Evolutionary conservation across 2,888 invertebrate species (phyloP), one percentile per base, ranked within the genome.

Genomic region (Teleiodes luculella): DNA sequence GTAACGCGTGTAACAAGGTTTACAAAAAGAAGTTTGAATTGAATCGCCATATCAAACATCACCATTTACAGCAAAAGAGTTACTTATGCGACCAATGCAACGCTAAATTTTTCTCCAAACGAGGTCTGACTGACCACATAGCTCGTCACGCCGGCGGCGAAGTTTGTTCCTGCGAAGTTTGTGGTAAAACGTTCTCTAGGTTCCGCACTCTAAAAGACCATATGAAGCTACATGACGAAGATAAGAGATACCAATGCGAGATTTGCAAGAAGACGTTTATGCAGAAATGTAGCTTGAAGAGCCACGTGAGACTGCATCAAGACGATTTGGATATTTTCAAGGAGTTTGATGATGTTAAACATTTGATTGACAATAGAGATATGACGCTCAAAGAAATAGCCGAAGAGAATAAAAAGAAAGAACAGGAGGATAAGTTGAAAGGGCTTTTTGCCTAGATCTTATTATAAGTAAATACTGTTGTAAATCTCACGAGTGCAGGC

Each of bases 261-360:
- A 70, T 86, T 2, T 89, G 88, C 62, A 78, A 85, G 39, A 87
- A 87, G 64, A 77, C 79, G 0, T 89, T 89, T 52, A 78, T 82
- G 72, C 85, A 88, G 66, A 89, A 88, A 56, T 84, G 82, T 39
- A 85, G 86, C 31, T 61, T 90, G 61, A 87, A 87, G 60, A 82
- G 78, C 13, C 90, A 90, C 48, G 64, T 88, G 3, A 70, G 82
- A 0, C 50, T 88, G 36, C 89, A 89, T 53, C 89, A 89, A 35
- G 86, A 87, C 57, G 86, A 89, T 47, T 62, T 89, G 60, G 88
- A 87, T 18, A 89, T 89, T 24, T 89, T 89, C 60, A 89, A 89
- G 51, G 88, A 89, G 69, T 89, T 89, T 52, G 88, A 89, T 33
- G 88, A 89, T 52, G 88, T 89, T 0, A 89, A 86, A 55, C 88